These are phyloP conservation scores for Amazona vittata DNA, from an alignment of 2,113 vertebrate species.

Conservation along the genomic window DNA sequence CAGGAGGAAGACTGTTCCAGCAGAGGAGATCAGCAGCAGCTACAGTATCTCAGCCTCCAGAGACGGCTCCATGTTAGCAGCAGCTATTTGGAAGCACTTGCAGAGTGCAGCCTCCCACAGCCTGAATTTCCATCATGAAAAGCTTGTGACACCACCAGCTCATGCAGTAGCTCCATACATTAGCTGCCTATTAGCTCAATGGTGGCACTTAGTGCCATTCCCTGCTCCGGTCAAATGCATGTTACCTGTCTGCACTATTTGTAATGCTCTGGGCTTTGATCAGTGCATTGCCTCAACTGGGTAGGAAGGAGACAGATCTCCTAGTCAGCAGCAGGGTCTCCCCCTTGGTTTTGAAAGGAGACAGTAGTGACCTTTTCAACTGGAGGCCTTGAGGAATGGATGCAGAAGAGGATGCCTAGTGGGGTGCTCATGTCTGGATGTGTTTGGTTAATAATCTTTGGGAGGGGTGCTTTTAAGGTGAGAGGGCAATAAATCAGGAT, in stretches of 20 bases:
- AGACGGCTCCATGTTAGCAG: not conserved
- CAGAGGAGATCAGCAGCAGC: not conserved
- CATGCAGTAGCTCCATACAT: not conserved
- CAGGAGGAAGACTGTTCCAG: not conserved
- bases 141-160: not conserved
- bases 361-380: not conserved
- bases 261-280: not conserved
- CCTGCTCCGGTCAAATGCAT: accelerated
- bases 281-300: not conserved
- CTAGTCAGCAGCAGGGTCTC: not conserved
- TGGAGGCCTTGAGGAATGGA: not conserved
- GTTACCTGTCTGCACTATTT: not conserved
- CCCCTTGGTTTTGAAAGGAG: not conserved
- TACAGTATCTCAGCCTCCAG: not conserved
- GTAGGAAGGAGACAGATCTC: not conserved
- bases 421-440: not conserved
- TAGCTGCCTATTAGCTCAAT: not conserved
- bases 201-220: not conserved
- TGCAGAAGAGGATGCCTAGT: not conserved
- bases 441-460: not conserved
- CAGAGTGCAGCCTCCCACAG: not conserved
- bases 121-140: not conserved
- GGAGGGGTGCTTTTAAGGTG: not conserved
- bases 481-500: accelerated
- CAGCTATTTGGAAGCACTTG: not conserved